phyloP scores from a whole-genome alignment of 35 echinoderm and acorn worm species.

The Hemicentrotus pulcherrimus region DNA sequence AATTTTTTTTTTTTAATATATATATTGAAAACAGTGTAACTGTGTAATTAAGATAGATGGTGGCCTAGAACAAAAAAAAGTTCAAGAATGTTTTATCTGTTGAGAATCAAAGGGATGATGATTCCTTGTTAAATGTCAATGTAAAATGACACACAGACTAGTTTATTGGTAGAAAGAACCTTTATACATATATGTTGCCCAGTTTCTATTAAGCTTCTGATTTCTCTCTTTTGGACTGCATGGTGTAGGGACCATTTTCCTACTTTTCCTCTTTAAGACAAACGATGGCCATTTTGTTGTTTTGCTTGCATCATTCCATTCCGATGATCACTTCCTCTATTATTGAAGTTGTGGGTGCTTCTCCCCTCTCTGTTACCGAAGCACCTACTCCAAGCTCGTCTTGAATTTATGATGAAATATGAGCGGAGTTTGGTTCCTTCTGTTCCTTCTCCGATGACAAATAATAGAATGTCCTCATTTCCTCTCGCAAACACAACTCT shows the following conservation, averaged over 20 bases:
- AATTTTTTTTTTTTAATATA: too few relatives aligned
- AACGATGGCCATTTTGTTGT: not conserved
- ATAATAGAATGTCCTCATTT: not conserved
- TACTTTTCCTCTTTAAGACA: not conserved
- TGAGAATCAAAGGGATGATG: too few relatives aligned
- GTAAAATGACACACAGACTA: too few relatives aligned
- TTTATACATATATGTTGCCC: too few relatives aligned
- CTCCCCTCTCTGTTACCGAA: not conserved
- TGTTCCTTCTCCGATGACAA: not conserved
- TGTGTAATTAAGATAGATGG: too few relatives aligned
- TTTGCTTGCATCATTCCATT: not conserved
- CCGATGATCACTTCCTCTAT: not conserved
- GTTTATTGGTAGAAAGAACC: too few relatives aligned
- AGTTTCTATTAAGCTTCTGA: too few relatives aligned
- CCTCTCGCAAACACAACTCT: constrained; percentile 1
- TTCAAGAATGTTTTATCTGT: too few relatives aligned
- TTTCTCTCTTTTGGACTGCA: too few relatives aligned
- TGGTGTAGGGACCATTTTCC: not conserved
- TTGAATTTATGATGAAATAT: constrained; percentile 15
- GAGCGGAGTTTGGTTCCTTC: not conserved
- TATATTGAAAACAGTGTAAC: too few relatives aligned
- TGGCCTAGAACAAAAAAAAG: too few relatives aligned
- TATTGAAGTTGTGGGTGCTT: not conserved
- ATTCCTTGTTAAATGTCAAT: too few relatives aligned
- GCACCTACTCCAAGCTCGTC: not conserved